Percentiles rank a stretch among this genome's conserved stretches.
phyloP scores from a whole-genome alignment of 2,888 invertebrate genomes.

The Mesoligia furuncula region DNA sequence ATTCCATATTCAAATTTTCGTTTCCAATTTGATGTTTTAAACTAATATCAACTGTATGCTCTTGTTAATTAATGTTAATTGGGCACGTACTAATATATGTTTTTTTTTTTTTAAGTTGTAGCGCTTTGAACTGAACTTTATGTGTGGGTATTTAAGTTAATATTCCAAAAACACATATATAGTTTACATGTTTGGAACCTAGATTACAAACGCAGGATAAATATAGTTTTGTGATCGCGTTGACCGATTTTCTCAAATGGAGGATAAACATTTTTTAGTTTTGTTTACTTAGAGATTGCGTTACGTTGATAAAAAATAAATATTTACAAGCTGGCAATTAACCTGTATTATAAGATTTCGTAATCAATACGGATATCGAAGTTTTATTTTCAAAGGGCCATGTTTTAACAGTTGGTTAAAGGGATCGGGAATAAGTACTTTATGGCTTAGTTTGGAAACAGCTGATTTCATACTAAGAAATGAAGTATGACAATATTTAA shows the following conservation, averaged over 20 bases:
- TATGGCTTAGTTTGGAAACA: conserved; percentile 23
- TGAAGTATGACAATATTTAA: not conserved
- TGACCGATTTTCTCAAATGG: conserved; percentile 60
- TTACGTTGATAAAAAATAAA: conserved; percentile 47
- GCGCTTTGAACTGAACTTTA: not conserved
- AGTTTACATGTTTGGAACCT: not conserved
- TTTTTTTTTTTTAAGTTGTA: not conserved
- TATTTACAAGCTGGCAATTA: conserved; percentile 48
- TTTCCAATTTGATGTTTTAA: not conserved
- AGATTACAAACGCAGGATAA: not conserved
- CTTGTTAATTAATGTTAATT: not conserved
- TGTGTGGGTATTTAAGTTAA: too few species aligned
- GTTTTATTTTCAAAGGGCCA: not conserved
- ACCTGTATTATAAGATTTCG: conserved; percentile 45
- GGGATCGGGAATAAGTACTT: not conserved
- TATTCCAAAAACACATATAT: not conserved
- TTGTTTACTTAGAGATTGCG: conserved; percentile 55
- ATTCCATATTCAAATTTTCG: conserved; percentile 23
- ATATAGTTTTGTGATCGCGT: conserved; percentile 45
- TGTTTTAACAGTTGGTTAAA: conserved; percentile 19
- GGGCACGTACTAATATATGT: not conserved
- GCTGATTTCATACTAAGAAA: conserved; percentile 3
- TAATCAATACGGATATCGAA: conserved; percentile 32
- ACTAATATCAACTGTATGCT: not conserved
- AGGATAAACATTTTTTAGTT: conserved; percentile 51